Conservation (phyloP, 2,888 invertebrate species). For the Orthonychiurus folsomi region DNA sequence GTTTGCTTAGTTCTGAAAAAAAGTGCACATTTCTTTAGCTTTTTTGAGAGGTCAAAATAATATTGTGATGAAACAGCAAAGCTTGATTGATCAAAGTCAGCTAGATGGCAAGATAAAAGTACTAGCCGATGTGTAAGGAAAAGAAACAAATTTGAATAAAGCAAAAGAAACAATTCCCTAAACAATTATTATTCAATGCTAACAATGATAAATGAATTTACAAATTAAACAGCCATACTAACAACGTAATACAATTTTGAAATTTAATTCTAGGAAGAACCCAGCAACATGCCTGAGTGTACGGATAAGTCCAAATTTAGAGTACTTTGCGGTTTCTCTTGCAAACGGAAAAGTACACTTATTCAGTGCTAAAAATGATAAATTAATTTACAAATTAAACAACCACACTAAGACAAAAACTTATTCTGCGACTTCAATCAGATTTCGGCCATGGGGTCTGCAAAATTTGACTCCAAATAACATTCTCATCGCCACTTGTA, state of each 20-base stretch:
- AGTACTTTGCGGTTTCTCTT: conserved; percentile 54
- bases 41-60: too few species aligned
- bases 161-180: not conserved
- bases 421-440: conserved; percentile 53
- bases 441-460: conserved; percentile 52
- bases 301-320: conserved; percentile 55
- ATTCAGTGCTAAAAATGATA: conserved; percentile 50
- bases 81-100: conserved; percentile 22
- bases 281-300: conserved; percentile 46
- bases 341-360: conserved; percentile 54
- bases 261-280: not conserved
- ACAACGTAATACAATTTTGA: too few species aligned
- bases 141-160: not conserved
- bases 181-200: conserved; percentile 52
- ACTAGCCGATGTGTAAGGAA: conserved; percentile 21
- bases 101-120: conserved; percentile 28
- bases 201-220: conserved; percentile 48
- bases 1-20: too few species aligned
- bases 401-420: conserved; percentile 52
- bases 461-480: conserved; percentile 50
- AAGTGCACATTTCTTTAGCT: too few species aligned
- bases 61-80: too few species aligned
- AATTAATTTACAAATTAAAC: conserved; percentile 47
- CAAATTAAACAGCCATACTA: conserved; percentile 52
- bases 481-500: conserved; percentile 26